Evolutionary conservation across 1,140 invertebrate genomes (phyloP), one percentile per base, ranked within the genome.

Genomic region (Dendrolimus kikuchii): DNA sequence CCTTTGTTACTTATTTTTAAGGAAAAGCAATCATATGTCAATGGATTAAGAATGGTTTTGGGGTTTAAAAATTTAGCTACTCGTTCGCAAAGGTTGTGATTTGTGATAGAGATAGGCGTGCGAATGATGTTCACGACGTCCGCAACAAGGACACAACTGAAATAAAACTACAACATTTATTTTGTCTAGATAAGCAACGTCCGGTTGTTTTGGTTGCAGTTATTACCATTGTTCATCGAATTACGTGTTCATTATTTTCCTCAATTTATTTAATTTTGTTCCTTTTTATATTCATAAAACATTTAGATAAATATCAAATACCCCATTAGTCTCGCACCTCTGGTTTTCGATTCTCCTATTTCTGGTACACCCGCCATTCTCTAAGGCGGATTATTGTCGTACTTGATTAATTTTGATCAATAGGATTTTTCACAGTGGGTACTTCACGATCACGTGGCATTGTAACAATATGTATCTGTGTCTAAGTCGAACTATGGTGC

Each of bases 51-150:
- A 62, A 58, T 61, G 54, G 59, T 71, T 70, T 74, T 74, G 43
- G 48, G 43, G 23, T 61, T 64, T 64, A 45, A 46, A 23, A 39
- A 36, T 44, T 60, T 61, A 61, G 60, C 66, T 57, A 61, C 56
- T 52, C 49, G 64, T 61, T 58, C 57, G 68, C 57, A 53, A 58
- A 64, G 62, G 68, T 69, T 62, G 61, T 69, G 71, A 75, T 75
- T 75, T 73, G 69, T 74, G 50, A 60, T 60, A 45, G 60, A 60
- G 73, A 76, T 74, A 74, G 66, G 59, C 59, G 59, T 59, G 60
- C 66, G 64, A 71, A 72, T 75, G 72, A 76, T 73, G 62, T 63
- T 69, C 68, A 61, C 66, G 59, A 58, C 52, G 59, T 63, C 61
- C 44, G 55, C 40, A 64, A 64, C 63, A 71, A 74, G 66, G 68